Conservation (phyloP, 2,113 vertebrate genomes). For the Epinephelus cyanopodus region DNA sequence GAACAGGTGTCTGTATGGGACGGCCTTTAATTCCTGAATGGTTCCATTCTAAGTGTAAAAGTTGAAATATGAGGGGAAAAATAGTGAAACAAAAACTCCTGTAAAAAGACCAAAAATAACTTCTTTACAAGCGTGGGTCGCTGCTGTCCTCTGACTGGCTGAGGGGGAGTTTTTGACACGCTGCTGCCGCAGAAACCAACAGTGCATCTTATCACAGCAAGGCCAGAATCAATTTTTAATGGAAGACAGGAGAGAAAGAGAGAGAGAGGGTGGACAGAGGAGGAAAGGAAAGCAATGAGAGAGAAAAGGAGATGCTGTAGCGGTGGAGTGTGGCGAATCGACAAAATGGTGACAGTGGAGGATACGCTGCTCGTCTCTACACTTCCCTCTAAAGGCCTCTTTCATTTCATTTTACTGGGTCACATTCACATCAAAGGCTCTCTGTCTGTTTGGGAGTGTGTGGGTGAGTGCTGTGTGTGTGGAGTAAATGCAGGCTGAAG, state of each 20-base stretch:
- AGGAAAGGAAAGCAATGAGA: background rate
- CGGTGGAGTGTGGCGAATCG: slow-evolving; percentile 38
- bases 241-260: background rate
- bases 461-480: slow-evolving; percentile 30
- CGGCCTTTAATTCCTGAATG: background rate
- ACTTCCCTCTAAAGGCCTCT: slow-evolving; percentile 40
- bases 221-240: slow-evolving; percentile 33
- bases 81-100: background rate
- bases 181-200: background rate
- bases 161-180: background rate
- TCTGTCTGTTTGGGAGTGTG: slow-evolving; percentile 37
- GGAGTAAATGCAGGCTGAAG: slow-evolving; percentile 30
- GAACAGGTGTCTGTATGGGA: too few species aligned
- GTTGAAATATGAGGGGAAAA: background rate
- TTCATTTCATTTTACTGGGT: slow-evolving; percentile 59
- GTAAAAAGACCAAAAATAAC: slow-evolving; percentile 5
- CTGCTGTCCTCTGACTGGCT: slow-evolving; percentile 20
- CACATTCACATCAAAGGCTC: slow-evolving; percentile 58
- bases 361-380: slow-evolving; percentile 30
- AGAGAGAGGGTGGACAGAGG: background rate
- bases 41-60: background rate
- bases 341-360: slow-evolving; percentile 52
- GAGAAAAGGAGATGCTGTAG: slow-evolving; percentile 19
- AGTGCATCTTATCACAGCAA: background rate
- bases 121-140: background rate